These are phyloP conservation scores for Ormia ochracea DNA, from an alignment of 2,888 invertebrate genomes.

Conservation along the genomic window DNA sequence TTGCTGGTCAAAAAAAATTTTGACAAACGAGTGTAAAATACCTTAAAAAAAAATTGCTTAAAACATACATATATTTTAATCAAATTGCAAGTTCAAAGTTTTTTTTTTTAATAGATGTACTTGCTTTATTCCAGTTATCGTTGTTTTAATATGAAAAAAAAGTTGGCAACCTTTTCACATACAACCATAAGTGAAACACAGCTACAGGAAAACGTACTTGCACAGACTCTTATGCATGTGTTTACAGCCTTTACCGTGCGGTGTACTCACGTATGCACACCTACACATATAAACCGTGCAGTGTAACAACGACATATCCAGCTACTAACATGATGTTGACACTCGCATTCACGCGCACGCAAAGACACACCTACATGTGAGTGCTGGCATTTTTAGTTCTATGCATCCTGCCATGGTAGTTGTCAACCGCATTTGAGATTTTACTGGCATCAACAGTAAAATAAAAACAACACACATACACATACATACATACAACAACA, in stretches of 20 bases:
- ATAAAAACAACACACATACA: no score
- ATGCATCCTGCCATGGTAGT: neutral
- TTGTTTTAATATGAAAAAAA: neutral
- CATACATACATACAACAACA: no score
- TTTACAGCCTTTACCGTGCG: neutral
- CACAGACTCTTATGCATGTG: neutral
- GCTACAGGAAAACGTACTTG: neutral
- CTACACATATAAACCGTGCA: slow-evolving; percentile 2
- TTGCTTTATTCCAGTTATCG: neutral
- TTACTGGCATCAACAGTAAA: slow-evolving; percentile 35
- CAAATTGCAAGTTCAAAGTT: slow-evolving; percentile 18
- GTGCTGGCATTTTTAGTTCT: neutral
- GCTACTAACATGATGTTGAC: slow-evolving; percentile 21
- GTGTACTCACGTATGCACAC: neutral
- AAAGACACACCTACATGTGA: neutral
- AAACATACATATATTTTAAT: slow-evolving; percentile 50
- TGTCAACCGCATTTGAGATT: slow-evolving; percentile 49
- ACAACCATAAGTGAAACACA: slow-evolving; percentile 2
- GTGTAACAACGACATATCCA: neutral
- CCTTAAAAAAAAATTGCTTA: neutral
- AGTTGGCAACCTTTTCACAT: slow-evolving; percentile 36
- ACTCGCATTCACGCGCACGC: neutral
- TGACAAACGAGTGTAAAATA: neutral
- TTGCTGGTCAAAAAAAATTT: neutral
- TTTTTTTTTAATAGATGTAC: neutral